These are phyloP conservation scores for Sphaerodactylus townsendi DNA, from an alignment of 2,113 vertebrate genomes.

Conservation along the genomic window DNA sequence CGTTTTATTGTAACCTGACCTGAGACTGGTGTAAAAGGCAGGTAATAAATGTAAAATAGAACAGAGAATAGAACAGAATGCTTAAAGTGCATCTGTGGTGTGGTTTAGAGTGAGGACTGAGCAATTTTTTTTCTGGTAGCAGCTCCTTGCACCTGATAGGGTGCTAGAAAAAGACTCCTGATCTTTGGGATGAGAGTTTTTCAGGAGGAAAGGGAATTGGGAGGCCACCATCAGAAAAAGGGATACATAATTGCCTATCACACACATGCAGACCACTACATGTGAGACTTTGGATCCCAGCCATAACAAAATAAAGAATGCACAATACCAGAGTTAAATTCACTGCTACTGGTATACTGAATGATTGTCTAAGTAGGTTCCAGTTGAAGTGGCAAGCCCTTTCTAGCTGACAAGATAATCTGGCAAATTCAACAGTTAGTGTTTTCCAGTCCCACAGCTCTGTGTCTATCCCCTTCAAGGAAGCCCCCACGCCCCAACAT, in stretches of 20 bases:
- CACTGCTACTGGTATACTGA: not conserved
- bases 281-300: not conserved
- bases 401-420: not conserved
- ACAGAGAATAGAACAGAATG: too few relatives aligned
- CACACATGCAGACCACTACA: not conserved
- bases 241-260: not conserved
- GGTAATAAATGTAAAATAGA: too few relatives aligned
- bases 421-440: not conserved
- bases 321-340: not conserved
- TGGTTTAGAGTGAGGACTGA: too few relatives aligned
- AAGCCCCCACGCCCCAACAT: not conserved
- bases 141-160: too few relatives aligned
- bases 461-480: not conserved
- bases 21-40: too few relatives aligned
- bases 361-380: not conserved
- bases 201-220: too few relatives aligned
- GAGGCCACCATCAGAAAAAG: too few relatives aligned
- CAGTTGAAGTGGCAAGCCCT: not conserved
- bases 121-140: too few relatives aligned
- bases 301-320: not conserved
- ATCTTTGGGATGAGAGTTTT: too few relatives aligned
- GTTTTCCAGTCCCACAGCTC: not conserved
- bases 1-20: too few relatives aligned
- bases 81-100: too few relatives aligned
- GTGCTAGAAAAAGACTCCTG: too few relatives aligned